Evolutionary conservation across 2,797 vertebrate genomes (phyloP), one percentile per base, ranked within the genome.

Genomic region (Melopsittacus undulatus): DNA sequence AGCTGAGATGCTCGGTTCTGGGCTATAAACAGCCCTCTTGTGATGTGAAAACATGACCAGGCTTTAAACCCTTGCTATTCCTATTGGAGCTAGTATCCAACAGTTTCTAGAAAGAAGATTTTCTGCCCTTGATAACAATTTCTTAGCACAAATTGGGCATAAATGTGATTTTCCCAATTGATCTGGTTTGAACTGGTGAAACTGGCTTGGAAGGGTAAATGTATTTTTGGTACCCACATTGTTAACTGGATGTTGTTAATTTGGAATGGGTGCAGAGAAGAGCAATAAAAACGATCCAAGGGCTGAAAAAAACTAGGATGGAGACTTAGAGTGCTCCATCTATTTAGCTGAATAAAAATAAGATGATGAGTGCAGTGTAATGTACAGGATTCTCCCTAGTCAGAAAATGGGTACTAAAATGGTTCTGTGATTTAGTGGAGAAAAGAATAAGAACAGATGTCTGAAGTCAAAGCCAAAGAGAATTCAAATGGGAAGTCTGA

Each of bases 401-500:
- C 79, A 74, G 75, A 89, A 86, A 84, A 79, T 79, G 76, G 62
- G 77, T 73, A 69, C 74, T 91, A 18, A 87, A 92, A 85, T 64
- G 36, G 24, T 86, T 92, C 74, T 66, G 52, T 85, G 87, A 92
- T 89, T 93, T 80, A 95, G 45, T 4, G 7, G 86, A 61, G 78
- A 78, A 90, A 92, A 89, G 74, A 90, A 87, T 81, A 87, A 84
- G 81, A 93, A 87, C 51, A 74, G 93, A 84, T 56, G 61, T 82
- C 84, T 95, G 92, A 97, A 96, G 78, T 89, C 66, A 85, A 92
- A 92, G 92, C 89, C 90, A 95, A 94, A 94, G 72, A 78, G 93
- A 95, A 90, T 69, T 94, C 59, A 69, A 87, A 90, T 70, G 34
- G 86, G 92, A 94, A 96, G 88, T 63, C 75, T 6, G 42, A 92